Conservation (phyloP, 2,113 vertebrate species). For the Osmerus eperlanus region DNA sequence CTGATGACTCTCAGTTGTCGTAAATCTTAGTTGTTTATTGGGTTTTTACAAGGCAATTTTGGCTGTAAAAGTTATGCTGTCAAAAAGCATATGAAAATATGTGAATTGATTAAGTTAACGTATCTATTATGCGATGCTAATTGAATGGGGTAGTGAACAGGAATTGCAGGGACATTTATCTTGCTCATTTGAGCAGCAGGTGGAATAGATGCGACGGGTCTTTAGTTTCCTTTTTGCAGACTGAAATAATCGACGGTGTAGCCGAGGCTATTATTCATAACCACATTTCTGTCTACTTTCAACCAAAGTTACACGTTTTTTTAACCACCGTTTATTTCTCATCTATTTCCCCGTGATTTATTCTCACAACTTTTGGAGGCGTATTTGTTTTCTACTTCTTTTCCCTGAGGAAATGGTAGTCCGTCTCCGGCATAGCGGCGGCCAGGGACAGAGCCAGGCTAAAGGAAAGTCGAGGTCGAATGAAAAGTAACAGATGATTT, state of each 20-base stretch:
- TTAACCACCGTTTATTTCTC: background rate
- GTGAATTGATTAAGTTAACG: background rate
- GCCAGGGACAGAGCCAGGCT: conserved; percentile 41
- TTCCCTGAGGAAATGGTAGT: conserved; percentile 48
- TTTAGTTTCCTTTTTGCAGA: no score
- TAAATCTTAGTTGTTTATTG: no score
- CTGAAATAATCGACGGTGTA: background rate
- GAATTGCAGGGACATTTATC: background rate
- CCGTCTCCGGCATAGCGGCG: conserved; percentile 72
- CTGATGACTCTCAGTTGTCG: no score
- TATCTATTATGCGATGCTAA: background rate
- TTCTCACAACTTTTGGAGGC: conserved; percentile 14
- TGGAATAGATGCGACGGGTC: background rate
- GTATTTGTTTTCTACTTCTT: conserved; percentile 66
- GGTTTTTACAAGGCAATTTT: no score
- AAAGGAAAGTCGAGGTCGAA: conserved; percentile 28
- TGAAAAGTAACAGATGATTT: conserved; percentile 91
- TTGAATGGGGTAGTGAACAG: background rate
- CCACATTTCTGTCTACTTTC: background rate
- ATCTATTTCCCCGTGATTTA: conserved; percentile 2
- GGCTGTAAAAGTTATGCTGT: background rate
- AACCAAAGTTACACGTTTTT: background rate
- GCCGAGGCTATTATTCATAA: background rate
- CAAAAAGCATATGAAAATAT: background rate
- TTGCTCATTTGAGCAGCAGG: background rate